These are phyloP conservation scores for Calonectris borealis DNA, from an alignment of 2,113 vertebrate genomes.

Conservation along the genomic window DNA sequence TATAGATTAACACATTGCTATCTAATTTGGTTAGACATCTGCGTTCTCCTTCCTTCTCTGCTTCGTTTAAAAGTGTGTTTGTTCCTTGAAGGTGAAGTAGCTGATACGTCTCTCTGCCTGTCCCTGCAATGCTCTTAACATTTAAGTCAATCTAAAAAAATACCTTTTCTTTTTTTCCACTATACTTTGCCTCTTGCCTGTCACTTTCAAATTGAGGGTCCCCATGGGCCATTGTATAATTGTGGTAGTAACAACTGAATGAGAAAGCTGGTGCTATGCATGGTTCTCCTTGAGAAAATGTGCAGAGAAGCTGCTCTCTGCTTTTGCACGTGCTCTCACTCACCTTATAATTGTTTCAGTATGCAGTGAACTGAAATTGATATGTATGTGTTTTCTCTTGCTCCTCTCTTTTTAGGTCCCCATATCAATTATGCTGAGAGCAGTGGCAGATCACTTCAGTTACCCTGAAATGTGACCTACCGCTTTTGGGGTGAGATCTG, in stretches of 20 bases:
- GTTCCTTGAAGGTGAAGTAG: neutral
- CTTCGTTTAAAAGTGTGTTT: neutral
- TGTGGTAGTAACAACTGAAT: neutral
- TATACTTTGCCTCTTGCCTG: neutral
- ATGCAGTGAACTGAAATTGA: neutral
- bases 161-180: neutral
- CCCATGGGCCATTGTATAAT: accelerated
- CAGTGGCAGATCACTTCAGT: neutral
- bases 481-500: neutral
- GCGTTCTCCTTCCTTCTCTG: neutral
- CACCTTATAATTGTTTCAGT: neutral
- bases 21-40: neutral
- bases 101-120: neutral
- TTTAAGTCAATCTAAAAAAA: neutral
- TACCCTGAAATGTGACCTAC: neutral
- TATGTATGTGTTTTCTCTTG: neutral
- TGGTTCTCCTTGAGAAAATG: neutral
- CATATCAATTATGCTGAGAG: neutral
- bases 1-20: neutral
- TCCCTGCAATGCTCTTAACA: neutral
- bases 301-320: neutral
- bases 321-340: neutral
- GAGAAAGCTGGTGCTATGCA: neutral
- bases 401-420: neutral
- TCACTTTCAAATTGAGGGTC: neutral